Conservation (phyloP, 2,797 vertebrate genomes). For the Iguana delicatissima region DNA sequence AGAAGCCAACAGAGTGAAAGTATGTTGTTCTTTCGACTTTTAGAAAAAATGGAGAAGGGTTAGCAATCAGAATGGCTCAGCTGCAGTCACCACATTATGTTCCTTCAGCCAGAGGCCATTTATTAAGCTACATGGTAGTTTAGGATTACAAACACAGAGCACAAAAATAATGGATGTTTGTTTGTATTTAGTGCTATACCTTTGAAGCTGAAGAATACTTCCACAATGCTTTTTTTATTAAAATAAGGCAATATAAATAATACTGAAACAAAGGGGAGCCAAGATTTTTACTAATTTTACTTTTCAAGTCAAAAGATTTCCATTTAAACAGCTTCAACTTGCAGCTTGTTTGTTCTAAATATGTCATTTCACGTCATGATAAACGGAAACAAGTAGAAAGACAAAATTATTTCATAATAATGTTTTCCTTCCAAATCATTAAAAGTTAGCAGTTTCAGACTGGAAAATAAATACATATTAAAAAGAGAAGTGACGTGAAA, state of each 20-base stretch:
- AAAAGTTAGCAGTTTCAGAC: background rate
- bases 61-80: background rate
- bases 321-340: constrained; percentile 5
- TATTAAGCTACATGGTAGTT: background rate
- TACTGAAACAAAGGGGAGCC: constrained; percentile 20
- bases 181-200: background rate
- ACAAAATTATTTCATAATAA: constrained; percentile 2
- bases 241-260: background rate
- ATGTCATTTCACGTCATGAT: background rate
- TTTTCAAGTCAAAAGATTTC: constrained; percentile 25
- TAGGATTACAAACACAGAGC: background rate
- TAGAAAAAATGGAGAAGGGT: background rate
- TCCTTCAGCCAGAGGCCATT: background rate
- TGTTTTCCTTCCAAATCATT: background rate
- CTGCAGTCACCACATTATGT: background rate
- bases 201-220: background rate
- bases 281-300: background rate
- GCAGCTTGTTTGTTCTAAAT: background rate
- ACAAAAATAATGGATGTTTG: background rate
- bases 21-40: background rate
- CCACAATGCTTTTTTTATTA: background rate
- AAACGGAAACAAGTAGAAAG: constrained; percentile 7
- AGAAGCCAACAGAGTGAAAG: background rate
- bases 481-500: background rate
- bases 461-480: background rate